These are phyloP conservation scores for Regulus satrapa DNA, from an alignment of 2,113 vertebrate genomes.

Conservation along the genomic window DNA sequence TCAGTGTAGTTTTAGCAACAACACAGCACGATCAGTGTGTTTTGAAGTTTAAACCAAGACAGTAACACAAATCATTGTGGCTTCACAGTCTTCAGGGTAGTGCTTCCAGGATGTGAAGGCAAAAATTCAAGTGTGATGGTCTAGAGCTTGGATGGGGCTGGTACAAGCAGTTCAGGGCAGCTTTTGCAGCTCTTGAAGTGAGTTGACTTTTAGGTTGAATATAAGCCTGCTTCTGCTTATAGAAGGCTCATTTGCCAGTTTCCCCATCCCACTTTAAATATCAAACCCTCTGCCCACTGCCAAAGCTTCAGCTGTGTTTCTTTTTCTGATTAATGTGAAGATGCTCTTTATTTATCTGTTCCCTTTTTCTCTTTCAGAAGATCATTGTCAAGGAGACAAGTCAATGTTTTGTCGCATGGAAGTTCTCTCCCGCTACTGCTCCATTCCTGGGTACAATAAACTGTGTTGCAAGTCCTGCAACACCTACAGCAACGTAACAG, in stretches of 20 bases:
- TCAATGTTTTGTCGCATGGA: constrained; percentile 93
- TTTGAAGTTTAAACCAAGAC: background rate
- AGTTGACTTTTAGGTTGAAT: background rate
- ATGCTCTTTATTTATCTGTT: constrained; percentile 58
- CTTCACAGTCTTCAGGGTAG: background rate
- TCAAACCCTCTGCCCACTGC: constrained; percentile 23
- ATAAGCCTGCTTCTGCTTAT: background rate
- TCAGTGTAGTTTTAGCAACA: background rate
- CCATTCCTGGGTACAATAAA: constrained; percentile 84
- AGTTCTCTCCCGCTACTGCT: constrained; percentile 86
- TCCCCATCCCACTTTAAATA: background rate
- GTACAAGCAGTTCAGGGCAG: background rate
- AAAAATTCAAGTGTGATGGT: accelerated
- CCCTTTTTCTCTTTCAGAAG: constrained; percentile 85
- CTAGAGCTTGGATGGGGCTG: background rate
- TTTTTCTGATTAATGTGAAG: background rate
- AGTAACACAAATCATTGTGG: background rate
- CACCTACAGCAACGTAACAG: constrained; percentile 43
- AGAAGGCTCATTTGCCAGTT: background rate
- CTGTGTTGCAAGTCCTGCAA: constrained; percentile 93
- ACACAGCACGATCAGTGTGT: background rate
- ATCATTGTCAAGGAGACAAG: constrained; percentile 89
- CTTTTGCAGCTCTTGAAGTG: background rate
- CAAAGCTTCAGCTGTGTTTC: constrained; percentile 46
- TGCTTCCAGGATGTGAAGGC: background rate